phyloP scores from a whole-genome alignment of 2,888 invertebrate genomes.

The Euclidia mi region DNA sequence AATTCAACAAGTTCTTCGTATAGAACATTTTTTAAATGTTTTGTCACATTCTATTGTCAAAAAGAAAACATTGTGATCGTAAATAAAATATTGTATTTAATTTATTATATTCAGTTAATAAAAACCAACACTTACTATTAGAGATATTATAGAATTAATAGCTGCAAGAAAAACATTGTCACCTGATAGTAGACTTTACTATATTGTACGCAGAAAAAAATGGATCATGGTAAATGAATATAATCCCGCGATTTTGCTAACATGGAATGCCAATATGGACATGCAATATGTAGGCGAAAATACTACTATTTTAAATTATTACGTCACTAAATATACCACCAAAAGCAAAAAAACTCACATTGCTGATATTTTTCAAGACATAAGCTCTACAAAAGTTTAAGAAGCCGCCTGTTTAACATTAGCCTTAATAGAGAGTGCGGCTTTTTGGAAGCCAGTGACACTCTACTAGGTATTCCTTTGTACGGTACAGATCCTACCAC shows the following conservation, averaged over 20 bases:
- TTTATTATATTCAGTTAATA: too few relatives aligned
- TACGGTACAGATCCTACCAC: not conserved
- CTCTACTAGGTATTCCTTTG: not conserved
- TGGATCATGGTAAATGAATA: not conserved
- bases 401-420: not conserved
- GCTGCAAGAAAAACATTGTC: constrained; percentile 2
- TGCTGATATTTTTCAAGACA: not conserved
- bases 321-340: constrained; percentile 22
- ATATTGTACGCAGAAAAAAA: not conserved
- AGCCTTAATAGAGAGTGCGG: not conserved
- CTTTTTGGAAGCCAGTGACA: not conserved
- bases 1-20: too few relatives aligned
- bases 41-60: too few relatives aligned
- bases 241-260: not conserved
- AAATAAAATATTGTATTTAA: too few relatives aligned
- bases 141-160: not conserved
- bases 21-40: too few relatives aligned
- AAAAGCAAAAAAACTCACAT: constrained; percentile 1
- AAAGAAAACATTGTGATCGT: too few relatives aligned
- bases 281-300: constrained; percentile 56
- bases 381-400: not conserved
- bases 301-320: constrained; percentile 53
- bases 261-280: constrained; percentile 30
- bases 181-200: not conserved
- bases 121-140: too few relatives aligned